Evolutionary conservation across 2,888 invertebrate genomes (phyloP).

Genomic region (Caenorhabditis drosophilae): DNA sequence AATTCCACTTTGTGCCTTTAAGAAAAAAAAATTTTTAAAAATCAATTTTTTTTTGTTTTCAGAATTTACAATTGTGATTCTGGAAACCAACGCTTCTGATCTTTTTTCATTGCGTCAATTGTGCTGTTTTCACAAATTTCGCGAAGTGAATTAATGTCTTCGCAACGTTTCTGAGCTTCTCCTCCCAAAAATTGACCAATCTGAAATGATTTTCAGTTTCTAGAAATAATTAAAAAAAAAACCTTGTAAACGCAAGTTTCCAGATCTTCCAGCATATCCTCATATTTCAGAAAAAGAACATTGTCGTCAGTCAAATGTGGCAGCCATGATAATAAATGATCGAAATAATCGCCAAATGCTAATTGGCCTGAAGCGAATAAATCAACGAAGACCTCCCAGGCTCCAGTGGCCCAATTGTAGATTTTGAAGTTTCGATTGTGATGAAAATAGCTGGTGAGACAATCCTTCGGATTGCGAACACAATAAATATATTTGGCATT

Average conservation of each 20-base stretch:
- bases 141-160: slow-evolving; percentile 44
- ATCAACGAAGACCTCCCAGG: slow-evolving; percentile 63
- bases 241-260: slow-evolving; percentile 46
- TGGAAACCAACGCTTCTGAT: slow-evolving; percentile 67
- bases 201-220: too few species aligned
- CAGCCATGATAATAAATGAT: slow-evolving; percentile 61
- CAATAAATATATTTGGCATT: slow-evolving; percentile 67
- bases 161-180: slow-evolving; percentile 49
- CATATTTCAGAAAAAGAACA: slow-evolving; percentile 64
- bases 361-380: slow-evolving; percentile 59
- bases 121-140: slow-evolving; percentile 55
- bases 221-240: too few species aligned
- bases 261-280: slow-evolving; percentile 63
- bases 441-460: slow-evolving; percentile 55
- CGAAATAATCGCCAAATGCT: slow-evolving; percentile 67
- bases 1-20: slow-evolving; percentile 61
- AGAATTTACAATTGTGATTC: slow-evolving; percentile 46
- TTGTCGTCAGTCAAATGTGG: slow-evolving; percentile 56
- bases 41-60: too few species aligned
- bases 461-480: slow-evolving; percentile 68
- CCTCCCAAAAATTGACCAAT: slow-evolving; percentile 66
- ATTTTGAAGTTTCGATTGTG: slow-evolving; percentile 67
- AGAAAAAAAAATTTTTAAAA: too few species aligned
- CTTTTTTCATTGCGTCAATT: slow-evolving; percentile 66
- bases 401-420: slow-evolving; percentile 62